Percentiles rank a stretch among this genome's conserved stretches.
These are phyloP conservation scores for Porphyrio hochstetteri DNA, from an alignment of 2,113 vertebrate genomes.

Conservation along the genomic window DNA sequence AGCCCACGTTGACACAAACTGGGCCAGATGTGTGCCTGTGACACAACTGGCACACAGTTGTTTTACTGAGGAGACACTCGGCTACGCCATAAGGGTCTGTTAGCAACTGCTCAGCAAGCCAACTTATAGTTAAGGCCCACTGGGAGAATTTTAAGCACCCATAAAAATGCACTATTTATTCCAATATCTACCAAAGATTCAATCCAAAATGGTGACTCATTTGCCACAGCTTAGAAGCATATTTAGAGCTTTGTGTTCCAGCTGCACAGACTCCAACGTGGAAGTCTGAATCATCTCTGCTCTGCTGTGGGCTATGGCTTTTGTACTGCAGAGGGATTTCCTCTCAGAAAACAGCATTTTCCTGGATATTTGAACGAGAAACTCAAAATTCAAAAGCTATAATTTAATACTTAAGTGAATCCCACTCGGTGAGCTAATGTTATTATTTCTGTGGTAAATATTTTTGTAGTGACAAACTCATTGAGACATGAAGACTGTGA, in stretches of 20 bases:
- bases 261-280: background rate
- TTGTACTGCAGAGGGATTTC: background rate
- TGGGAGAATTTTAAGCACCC: background rate
- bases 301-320: background rate
- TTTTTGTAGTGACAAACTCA: background rate
- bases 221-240: background rate
- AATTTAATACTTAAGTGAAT: background rate
- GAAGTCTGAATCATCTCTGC: background rate
- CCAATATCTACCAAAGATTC: background rate
- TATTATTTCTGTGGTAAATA: background rate
- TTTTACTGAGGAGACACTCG: background rate
- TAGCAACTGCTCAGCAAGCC: background rate
- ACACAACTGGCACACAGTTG: background rate
- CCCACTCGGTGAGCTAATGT: background rate
- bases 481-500: background rate
- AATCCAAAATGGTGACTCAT: background rate
- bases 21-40: background rate
- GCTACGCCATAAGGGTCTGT: background rate
- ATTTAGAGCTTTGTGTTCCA: background rate
- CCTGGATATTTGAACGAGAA: background rate
- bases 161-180: background rate
- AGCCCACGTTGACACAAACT: background rate
- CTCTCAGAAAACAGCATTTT: background rate
- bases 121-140: background rate
- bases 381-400: constrained; percentile 18